Evolutionary conservation across 2,113 vertebrate species (phyloP).

Genomic region (Neodon shergylaensis): DNA sequence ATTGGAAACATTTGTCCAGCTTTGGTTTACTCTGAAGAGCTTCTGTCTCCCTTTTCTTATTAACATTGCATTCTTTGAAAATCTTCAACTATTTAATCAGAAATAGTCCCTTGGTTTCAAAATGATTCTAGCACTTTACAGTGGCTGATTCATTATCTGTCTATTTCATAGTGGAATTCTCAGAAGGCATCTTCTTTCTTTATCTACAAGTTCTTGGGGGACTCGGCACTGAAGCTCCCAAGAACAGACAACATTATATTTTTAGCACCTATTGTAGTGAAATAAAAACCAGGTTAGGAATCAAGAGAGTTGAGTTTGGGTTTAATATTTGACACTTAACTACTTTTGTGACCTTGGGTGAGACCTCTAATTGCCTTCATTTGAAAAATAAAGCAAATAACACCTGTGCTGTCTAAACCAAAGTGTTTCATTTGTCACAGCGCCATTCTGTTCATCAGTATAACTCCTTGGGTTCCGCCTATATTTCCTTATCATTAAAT

Average conservation of each 20-base stretch:
- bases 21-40: not conserved
- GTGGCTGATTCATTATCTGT: conserved; percentile 70
- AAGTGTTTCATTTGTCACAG: not conserved
- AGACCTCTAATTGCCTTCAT: conserved; percentile 65
- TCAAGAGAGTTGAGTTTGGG: conserved; percentile 75
- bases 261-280: conserved; percentile 68
- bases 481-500: not conserved
- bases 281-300: conserved; percentile 77
- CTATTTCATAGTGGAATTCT: conserved; percentile 61
- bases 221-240: conserved; percentile 33
- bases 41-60: conserved; percentile 42
- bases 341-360: conserved; percentile 74
- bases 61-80: conserved; percentile 56
- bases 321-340: conserved; percentile 76
- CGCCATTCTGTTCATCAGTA: not conserved
- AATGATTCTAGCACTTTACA: conserved; percentile 70
- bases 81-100: conserved; percentile 63
- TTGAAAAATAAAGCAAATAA: conserved; percentile 68
- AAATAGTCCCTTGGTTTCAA: conserved; percentile 72
- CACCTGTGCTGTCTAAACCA: not conserved
- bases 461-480: not conserved
- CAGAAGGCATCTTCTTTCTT: conserved; percentile 73
- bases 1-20: not conserved
- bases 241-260: conserved; percentile 74
- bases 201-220: conserved; percentile 71